Evolutionary conservation across 2,888 invertebrate species (phyloP), one percentile per base, ranked within the genome.

Genomic region (Mellilla xanthometata): DNA sequence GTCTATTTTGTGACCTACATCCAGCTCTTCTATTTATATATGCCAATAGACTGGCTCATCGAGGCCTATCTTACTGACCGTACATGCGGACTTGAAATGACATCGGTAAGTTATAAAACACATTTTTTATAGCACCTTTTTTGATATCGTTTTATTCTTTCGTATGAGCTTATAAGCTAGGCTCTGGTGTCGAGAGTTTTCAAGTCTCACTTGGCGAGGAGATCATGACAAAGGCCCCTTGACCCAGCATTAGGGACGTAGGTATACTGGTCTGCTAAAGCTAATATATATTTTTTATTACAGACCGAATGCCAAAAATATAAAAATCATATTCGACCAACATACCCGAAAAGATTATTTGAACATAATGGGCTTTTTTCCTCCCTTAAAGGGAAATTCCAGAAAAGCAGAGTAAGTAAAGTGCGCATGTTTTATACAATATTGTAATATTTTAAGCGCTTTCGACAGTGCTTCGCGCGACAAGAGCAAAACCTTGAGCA

Each of bases 21-120:
- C 65, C 94, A 99, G 73, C 95, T 99, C 93, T 99, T 99, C 76
- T 96, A 97, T 82, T 94, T 94, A 69, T 97, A 98, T 69, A 97
- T 98, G 85, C 99, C 99, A 0, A 97, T 98, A 0, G 99, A 99
- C 74, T 99, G 99, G 99, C 90, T 99, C 3, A 84, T 99, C 7
- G 97, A 97, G 65, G 95, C 97, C 73, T 93, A 97, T 54, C 92
- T 98, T 39, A 94, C 94, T 45, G 96, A 97, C 2, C 96, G 95
- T 80, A 94, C 95, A n/a, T 99, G 99, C 83, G 94, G 93, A 1
- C 92, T 95, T 54, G 94, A 95, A 56, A 95, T 94, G 70, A 92
- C 92, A 65, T 81, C 88, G 50, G 95, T 95, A 76, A 93, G 93
- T 90, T 4, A 4, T 4, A 3, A 6, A 3, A 19, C 19, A 19